phyloP scores from a whole-genome alignment of 1,140 invertebrate genomes.

The Drosophila eugracilis region DNA sequence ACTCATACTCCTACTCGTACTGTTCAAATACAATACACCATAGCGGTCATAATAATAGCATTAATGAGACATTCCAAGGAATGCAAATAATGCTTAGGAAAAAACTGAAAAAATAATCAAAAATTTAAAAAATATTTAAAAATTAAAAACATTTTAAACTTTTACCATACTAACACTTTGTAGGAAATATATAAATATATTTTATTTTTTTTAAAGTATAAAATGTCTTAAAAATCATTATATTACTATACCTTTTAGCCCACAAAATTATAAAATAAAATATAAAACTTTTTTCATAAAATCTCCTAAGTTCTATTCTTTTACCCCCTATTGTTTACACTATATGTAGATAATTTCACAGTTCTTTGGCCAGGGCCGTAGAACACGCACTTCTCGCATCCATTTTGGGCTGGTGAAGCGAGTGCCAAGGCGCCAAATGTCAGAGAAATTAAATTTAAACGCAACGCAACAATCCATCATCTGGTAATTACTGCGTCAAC shows the following conservation, averaged over 20 bases:
- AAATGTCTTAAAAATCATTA: no score
- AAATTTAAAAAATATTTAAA: no score
- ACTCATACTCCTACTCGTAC: no score
- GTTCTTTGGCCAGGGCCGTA: conserved; percentile 67
- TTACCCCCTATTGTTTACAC: neutral
- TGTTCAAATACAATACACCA: neutral
- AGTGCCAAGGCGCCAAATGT: conserved; percentile 75
- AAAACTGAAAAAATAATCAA: neutral
- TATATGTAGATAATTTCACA: conserved; percentile 78
- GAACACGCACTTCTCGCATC: conserved; percentile 75
- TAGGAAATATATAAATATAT: no score
- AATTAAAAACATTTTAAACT: no score
- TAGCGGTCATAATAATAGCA: conserved; percentile 1
- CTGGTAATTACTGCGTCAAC: conserved; percentile 83
- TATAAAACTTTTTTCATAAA: no score
- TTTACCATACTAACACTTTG: no score
- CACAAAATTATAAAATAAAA: no score
- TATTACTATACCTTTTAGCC: no score
- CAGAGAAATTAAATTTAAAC: conserved; percentile 83
- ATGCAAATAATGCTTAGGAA: no score
- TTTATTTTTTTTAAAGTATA: neutral
- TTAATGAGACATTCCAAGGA: neutral
- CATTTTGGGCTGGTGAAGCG: conserved; percentile 63
- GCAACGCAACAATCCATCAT: conserved; percentile 83
- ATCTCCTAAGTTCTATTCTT: neutral